Percentiles rank a stretch among this genome's conserved stretches.
Conservation (phyloP, 2,113 vertebrate species). For the Capreolus pygargus region DNA sequence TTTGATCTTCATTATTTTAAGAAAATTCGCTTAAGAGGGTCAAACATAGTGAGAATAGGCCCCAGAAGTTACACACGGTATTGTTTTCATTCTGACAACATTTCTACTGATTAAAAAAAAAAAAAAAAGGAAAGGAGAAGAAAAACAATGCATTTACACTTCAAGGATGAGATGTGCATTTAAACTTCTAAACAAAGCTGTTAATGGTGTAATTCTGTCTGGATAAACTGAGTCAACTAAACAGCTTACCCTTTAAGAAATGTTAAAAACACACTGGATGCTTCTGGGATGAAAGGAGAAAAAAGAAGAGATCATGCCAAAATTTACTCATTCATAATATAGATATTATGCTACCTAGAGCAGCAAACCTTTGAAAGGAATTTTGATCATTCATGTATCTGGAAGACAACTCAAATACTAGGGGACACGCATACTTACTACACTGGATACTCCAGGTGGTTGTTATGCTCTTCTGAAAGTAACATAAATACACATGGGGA, state of each 20-base stretch:
- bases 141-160: background rate
- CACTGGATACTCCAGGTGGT: background rate
- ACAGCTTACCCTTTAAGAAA: background rate
- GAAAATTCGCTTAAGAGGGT: background rate
- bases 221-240: background rate
- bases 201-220: background rate
- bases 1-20: background rate
- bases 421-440: slow-evolving; percentile 41
- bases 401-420: slow-evolving; percentile 29
- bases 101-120: background rate
- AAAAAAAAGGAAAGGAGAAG: background rate
- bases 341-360: background rate
- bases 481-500: slow-evolving; percentile 32
- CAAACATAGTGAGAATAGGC: background rate
- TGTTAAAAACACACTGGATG: background rate
- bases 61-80: background rate
- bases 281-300: background rate
- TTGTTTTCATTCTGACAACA: background rate
- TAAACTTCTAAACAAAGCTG: slow-evolving; percentile 30
- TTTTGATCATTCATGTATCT: background rate
- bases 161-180: background rate
- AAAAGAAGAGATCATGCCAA: background rate
- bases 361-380: background rate
- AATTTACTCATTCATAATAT: background rate
- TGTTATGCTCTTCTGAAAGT: background rate